A percentile compares a stretch with the other conserved stretches of the same genome.
Conservation (phyloP, 2,888 invertebrate genomes). For the Tricholauxania praeusta region DNA sequence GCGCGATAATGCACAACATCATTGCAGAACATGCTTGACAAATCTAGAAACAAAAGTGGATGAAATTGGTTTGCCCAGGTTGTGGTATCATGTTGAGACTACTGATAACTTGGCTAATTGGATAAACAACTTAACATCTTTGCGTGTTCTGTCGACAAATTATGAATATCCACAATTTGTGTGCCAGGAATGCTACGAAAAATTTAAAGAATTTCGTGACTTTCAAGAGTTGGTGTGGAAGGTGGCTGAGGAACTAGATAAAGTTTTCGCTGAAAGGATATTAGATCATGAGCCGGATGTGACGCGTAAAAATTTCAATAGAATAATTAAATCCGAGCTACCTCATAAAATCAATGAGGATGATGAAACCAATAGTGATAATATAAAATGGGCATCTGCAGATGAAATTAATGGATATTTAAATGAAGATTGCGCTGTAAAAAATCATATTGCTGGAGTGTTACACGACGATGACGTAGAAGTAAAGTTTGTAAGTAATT, state of each 20-base stretch:
- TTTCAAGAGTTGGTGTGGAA: slow-evolving; percentile 40
- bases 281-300: neutral
- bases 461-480: neutral
- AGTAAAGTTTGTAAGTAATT: slow-evolving; percentile 12
- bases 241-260: slow-evolving; percentile 13
- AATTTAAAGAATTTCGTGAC: slow-evolving; percentile 39
- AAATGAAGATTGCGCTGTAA: slow-evolving; percentile 4
- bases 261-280: neutral
- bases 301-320: neutral
- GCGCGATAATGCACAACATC: slow-evolving; percentile 41
- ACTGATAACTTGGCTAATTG: slow-evolving; percentile 42
- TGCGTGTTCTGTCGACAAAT: slow-evolving; percentile 29
- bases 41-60: slow-evolving; percentile 36
- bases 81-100: slow-evolving; percentile 40
- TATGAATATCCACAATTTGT: slow-evolving; percentile 41
- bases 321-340: slow-evolving; percentile 41
- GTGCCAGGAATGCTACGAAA: slow-evolving; percentile 44
- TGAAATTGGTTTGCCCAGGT: slow-evolving; percentile 31
- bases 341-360: slow-evolving; percentile 13
- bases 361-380: neutral
- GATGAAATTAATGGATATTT: slow-evolving; percentile 5
- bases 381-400: neutral
- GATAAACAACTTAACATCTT: slow-evolving; percentile 41
- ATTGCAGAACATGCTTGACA: slow-evolving; percentile 45
- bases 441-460: neutral